A percentile compares a stretch with the other conserved stretches of the same genome.
Evolutionary conservation across 2,797 vertebrate genomes (phyloP).

Genomic region (Dermochelys coriacea): DNA sequence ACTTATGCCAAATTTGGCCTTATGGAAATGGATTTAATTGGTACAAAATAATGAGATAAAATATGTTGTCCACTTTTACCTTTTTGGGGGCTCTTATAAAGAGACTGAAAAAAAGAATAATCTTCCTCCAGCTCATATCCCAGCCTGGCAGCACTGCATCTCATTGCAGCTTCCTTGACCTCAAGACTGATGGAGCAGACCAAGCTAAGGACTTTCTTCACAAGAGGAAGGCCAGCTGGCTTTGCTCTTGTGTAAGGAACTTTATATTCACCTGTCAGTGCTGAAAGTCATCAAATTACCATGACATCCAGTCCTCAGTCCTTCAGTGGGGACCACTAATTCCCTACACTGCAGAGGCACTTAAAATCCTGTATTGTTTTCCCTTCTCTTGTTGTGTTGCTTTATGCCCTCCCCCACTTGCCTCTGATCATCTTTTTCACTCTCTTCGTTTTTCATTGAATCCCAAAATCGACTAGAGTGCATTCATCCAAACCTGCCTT

Average conservation of each 20-base stretch:
- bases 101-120: neutral
- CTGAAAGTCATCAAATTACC: no score
- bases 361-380: neutral
- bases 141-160: neutral
- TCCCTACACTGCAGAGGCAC: neutral
- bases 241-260: neutral
- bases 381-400: neutral
- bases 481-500: neutral
- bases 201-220: neutral
- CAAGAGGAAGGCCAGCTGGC: neutral
- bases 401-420: neutral
- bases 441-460: neutral
- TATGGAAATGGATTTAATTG: neutral
- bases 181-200: neutral
- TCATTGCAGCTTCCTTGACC: neutral
- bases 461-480: neutral
- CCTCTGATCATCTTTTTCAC: neutral
- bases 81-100: neutral
- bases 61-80: neutral
- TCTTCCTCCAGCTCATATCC: neutral
- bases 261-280: neutral
- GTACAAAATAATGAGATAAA: neutral
- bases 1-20: neutral
- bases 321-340: neutral
- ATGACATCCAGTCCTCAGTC: no score